phyloP scores from a whole-genome alignment of 2,113 vertebrate genomes.

The Hystrix cristata region DNA sequence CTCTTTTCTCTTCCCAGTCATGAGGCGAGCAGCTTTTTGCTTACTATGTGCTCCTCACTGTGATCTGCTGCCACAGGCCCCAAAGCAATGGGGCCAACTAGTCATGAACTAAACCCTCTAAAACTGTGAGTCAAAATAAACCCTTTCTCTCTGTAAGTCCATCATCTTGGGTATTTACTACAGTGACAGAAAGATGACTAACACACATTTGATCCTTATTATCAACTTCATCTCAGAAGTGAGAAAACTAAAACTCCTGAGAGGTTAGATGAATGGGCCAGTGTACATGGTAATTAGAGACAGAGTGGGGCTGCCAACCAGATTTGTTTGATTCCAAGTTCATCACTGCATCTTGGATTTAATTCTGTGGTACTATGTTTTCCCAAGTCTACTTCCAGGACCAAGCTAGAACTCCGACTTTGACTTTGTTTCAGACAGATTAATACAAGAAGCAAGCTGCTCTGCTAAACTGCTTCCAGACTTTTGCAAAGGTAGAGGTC shows the following conservation, averaged over 20 bases:
- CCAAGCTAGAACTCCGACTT: background rate
- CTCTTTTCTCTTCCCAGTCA: background rate
- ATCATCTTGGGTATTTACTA: background rate
- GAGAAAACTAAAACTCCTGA: background rate
- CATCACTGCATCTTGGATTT: background rate
- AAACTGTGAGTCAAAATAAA: too few species aligned
- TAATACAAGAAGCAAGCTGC: background rate
- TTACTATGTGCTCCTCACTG: background rate
- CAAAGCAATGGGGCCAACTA: background rate
- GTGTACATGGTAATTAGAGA: background rate
- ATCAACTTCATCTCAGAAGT: background rate
- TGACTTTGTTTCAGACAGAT: background rate
- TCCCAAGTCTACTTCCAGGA: background rate
- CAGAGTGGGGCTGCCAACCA: background rate
- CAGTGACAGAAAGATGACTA: background rate
- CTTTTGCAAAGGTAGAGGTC: background rate
- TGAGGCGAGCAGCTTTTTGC: background rate
- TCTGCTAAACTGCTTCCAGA: background rate
- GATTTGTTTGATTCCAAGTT: background rate
- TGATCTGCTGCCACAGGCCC: background rate
- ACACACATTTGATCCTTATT: slow-evolving; percentile 4
- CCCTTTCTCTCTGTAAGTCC: background rate
- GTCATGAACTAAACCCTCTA: background rate
- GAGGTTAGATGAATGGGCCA: background rate
- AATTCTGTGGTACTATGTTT: background rate